Evolutionary conservation across 1,140 invertebrate genomes (phyloP).

Genomic region (Procambarus clarkii): DNA sequence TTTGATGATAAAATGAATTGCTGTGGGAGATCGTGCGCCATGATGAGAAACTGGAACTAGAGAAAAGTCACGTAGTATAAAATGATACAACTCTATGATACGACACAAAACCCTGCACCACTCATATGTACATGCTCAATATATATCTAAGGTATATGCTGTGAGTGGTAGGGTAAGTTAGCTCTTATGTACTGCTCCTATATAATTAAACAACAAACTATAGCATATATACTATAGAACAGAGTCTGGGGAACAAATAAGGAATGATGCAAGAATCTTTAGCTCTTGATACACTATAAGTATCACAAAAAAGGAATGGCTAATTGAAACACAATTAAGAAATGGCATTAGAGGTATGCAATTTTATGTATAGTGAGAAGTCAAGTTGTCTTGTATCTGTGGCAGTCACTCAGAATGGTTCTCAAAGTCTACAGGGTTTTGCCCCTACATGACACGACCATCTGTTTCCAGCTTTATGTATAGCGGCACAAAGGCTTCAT

Average conservation of each 20-base stretch:
- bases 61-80: slow-evolving; percentile 65
- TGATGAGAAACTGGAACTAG: slow-evolving; percentile 55
- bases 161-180: slow-evolving; percentile 56
- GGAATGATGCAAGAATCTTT: slow-evolving; percentile 33
- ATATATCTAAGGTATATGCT: slow-evolving; percentile 62
- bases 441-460: not conserved
- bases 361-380: slow-evolving; percentile 37
- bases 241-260: slow-evolving; percentile 43
- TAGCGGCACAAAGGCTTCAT: not conserved
- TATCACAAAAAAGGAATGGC: slow-evolving; percentile 39
- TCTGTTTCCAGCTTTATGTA: slow-evolving; percentile 1
- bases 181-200: slow-evolving; percentile 62
- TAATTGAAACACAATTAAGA: slow-evolving; percentile 33
- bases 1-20: not conserved
- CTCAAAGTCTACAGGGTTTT: not conserved
- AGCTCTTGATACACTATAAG: slow-evolving; percentile 31
- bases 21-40: slow-evolving; percentile 43
- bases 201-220: slow-evolving; percentile 62
- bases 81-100: slow-evolving; percentile 66
- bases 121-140: slow-evolving; percentile 68
- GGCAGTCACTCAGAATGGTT: slow-evolving; percentile 45
- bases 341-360: slow-evolving; percentile 35
- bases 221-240: slow-evolving; percentile 58
- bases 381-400: slow-evolving; percentile 42
- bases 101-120: slow-evolving; percentile 59